phyloP scores from a whole-genome alignment of 1,140 invertebrate genomes.

The Apis dorsata region DNA sequence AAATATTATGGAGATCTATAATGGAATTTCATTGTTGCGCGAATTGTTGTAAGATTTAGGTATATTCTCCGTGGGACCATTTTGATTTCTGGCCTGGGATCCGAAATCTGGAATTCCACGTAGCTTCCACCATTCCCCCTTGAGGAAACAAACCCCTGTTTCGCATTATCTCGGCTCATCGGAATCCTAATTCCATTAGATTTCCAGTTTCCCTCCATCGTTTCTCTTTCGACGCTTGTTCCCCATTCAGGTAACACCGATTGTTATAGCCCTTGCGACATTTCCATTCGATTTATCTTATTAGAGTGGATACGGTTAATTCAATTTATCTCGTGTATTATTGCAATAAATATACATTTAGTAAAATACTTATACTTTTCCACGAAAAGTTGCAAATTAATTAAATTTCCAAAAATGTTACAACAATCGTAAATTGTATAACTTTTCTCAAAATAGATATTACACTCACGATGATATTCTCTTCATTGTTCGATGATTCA shows the following conservation, averaged over 20 bases:
- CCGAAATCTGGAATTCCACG: slow-evolving; percentile 62
- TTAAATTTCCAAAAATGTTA: too few species aligned
- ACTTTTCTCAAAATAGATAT: too few species aligned
- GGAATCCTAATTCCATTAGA: slow-evolving; percentile 71
- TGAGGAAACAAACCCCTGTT: slow-evolving; percentile 55
- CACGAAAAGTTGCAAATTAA: too few species aligned
- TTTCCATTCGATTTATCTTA: not conserved
- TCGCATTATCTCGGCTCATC: slow-evolving; percentile 64
- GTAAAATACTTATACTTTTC: too few species aligned
- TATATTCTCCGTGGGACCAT: slow-evolving; percentile 7
- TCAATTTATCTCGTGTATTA: too few species aligned
- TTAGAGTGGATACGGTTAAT: too few species aligned
- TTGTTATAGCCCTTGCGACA: slow-evolving; percentile 19
- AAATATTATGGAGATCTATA: not conserved
- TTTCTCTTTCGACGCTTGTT: not conserved
- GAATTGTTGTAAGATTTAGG: slow-evolving; percentile 24
- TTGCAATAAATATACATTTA: too few species aligned
- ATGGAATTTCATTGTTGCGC: slow-evolving; percentile 16
- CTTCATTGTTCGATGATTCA: too few species aligned
- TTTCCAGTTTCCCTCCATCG: not conserved
- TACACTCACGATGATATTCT: too few species aligned
- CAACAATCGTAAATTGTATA: too few species aligned
- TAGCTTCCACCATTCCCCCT: slow-evolving; percentile 33
- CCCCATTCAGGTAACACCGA: not conserved
- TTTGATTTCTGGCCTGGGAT: not conserved